Evolutionary conservation across 1,140 invertebrate genomes (phyloP).

Genomic region (Anoplophora glabripennis): DNA sequence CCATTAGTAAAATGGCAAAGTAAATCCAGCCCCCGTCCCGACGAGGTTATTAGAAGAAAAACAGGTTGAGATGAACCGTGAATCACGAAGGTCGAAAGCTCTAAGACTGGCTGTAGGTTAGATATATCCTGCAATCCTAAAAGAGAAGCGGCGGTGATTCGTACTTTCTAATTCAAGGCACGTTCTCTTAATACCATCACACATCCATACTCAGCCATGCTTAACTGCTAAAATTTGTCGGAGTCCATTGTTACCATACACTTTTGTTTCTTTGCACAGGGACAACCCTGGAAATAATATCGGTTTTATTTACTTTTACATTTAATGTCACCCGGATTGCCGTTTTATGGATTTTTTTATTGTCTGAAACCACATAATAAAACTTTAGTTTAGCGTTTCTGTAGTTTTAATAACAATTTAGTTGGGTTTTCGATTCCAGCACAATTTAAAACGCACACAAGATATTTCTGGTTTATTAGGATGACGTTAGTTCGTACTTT

Average conservation of each 20-base stretch:
- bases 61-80: conserved; percentile 14
- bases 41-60: conserved; percentile 1
- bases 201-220: conserved; percentile 41
- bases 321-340: too few relatives aligned
- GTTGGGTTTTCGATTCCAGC: too few relatives aligned
- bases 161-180: conserved; percentile 43
- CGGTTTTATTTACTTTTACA: too few relatives aligned
- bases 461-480: too few relatives aligned
- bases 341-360: too few relatives aligned
- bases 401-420: too few relatives aligned
- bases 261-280: conserved; percentile 35
- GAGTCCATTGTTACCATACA: conserved; percentile 30
- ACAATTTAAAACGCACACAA: too few relatives aligned
- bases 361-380: too few relatives aligned
- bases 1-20: too few relatives aligned
- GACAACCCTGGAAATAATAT: conserved; percentile 1
- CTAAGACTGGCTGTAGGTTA: conserved; percentile 3
- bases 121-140: conserved; percentile 11
- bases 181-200: conserved; percentile 44
- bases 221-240: conserved; percentile 40
- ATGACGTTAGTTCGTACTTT: too few relatives aligned
- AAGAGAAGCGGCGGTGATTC: conserved; percentile 40
- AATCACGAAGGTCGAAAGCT: conserved; percentile 16
- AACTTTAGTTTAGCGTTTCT: too few relatives aligned
- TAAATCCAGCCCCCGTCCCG: too few relatives aligned